Percentiles rank a stretch among this genome's conserved stretches.
These are phyloP conservation scores for Balaeniceps rex DNA, from an alignment of 2,113 vertebrate species.

Conservation along the genomic window DNA sequence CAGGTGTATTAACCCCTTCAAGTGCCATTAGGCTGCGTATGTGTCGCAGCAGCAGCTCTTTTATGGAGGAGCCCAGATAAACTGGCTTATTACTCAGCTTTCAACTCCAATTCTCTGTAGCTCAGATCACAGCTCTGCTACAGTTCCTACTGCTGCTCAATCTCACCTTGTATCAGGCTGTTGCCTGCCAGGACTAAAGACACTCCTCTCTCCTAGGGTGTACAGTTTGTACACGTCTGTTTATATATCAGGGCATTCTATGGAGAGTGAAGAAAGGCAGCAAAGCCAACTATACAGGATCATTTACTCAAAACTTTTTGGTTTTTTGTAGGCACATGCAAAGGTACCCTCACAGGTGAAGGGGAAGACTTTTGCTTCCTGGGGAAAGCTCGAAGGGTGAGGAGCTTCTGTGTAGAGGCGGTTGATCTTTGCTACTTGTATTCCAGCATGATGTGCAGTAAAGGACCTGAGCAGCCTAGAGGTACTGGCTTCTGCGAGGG, in stretches of 20 bases:
- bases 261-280: not conserved
- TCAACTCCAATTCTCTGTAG: not conserved
- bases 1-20: conserved; percentile 56
- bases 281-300: not conserved
- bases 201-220: not conserved
- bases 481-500: not conserved
- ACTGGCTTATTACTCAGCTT: conserved; percentile 3
- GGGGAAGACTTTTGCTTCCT: not conserved
- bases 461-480: not conserved
- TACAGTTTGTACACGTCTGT: not conserved
- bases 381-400: not conserved
- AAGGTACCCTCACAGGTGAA: not conserved
- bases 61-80: conserved; percentile 8
- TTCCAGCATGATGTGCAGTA: not conserved
- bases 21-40: not conserved
- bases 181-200: not conserved
- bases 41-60: not conserved
- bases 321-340: not conserved
- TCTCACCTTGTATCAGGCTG: not conserved
- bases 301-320: not conserved
- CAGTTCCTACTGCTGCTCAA: not conserved
- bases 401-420: not conserved
- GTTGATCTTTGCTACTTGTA: not conserved
- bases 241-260: not conserved
- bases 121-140: not conserved